phyloP scores from a whole-genome alignment of 2,113 vertebrate species.

The Cephalopterus ornatus region DNA sequence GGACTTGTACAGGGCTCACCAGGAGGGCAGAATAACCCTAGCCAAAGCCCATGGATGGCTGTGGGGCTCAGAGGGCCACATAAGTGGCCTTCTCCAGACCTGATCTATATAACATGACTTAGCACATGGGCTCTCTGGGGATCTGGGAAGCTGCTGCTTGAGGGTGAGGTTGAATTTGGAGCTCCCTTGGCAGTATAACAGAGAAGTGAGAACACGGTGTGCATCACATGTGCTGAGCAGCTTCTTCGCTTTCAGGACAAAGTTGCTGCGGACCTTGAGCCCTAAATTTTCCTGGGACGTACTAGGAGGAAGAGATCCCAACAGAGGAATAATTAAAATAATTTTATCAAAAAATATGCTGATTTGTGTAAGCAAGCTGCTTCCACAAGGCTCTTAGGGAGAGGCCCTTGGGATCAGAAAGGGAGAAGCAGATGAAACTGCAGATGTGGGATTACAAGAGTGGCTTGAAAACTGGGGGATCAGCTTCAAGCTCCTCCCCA shows the following conservation, averaged over 20 bases:
- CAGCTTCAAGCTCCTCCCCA: not conserved
- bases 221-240: not conserved
- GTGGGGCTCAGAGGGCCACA: not conserved
- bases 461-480: not conserved
- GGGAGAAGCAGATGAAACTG: not conserved
- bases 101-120: not conserved
- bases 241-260: not conserved
- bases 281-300: not conserved
- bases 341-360: accelerated
- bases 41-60: not conserved
- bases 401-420: not conserved
- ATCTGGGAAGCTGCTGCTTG: not conserved
- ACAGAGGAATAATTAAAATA: not conserved
- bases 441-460: not conserved
- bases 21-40: not conserved
- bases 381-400: not conserved
- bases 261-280: not conserved
- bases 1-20: not conserved
- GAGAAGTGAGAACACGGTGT: not conserved
- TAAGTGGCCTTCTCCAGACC: not conserved
- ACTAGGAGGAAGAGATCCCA: not conserved
- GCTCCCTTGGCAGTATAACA: not conserved
- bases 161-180: not conserved
- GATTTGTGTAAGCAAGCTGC: not conserved
- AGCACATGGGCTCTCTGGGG: not conserved